phyloP scores from a whole-genome alignment of 92 coral and sea anemone species.

The Montipora capitata region DNA sequence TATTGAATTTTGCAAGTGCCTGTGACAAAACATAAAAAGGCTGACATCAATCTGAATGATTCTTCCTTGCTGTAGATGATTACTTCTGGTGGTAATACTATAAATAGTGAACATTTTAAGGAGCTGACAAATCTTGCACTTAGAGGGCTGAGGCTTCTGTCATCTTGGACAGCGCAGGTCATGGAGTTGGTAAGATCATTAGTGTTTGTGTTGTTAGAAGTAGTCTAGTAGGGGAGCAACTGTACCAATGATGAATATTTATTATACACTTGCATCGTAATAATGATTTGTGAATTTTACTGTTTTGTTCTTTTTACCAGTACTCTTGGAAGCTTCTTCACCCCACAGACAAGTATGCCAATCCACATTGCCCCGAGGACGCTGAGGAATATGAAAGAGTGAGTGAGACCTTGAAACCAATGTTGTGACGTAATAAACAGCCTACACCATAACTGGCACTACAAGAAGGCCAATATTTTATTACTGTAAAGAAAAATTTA shows the following conservation, averaged over 20 bases:
- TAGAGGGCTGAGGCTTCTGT: constrained; percentile 91
- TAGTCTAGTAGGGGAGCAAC: too few species aligned
- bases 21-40: not conserved
- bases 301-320: constrained; percentile 37
- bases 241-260: too few species aligned
- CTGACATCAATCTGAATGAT: not conserved
- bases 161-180: constrained; percentile 97
- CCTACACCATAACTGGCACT: too few species aligned
- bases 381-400: constrained; percentile 99
- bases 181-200: constrained; percentile 87
- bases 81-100: constrained; percentile 85
- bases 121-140: constrained; percentile 90
- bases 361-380: constrained; percentile 96
- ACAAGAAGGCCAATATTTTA: too few species aligned
- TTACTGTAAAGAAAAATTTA: too few species aligned
- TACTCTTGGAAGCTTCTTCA: constrained; percentile 99
- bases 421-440: not conserved
- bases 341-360: constrained; percentile 97
- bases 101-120: constrained; percentile 83
- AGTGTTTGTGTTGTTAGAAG: too few species aligned
- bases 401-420: constrained; percentile 15
- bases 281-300: too few species aligned
- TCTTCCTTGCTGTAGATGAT: constrained; percentile 81
- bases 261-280: too few species aligned
- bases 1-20: not conserved